Evolutionary conservation across 2,797 vertebrate species (phyloP), one percentile per base, ranked within the genome.

Genomic region (Poeciliopsis infans): DNA sequence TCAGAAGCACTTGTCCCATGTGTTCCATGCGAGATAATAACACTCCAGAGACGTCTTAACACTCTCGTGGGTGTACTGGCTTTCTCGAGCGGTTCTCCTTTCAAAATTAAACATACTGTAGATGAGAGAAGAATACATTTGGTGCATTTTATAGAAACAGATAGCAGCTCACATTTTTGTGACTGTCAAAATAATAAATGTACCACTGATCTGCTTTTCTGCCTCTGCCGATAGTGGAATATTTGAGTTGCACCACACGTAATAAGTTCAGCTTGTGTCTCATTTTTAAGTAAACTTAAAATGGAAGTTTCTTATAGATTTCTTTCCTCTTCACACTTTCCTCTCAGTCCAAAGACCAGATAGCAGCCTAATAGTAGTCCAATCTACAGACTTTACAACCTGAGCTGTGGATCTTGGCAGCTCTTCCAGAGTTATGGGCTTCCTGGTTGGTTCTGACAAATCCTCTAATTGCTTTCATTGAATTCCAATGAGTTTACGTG

Each of bases 21-120:
- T 86, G 74, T 85, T 89, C 82, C 51, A 66, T 33, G 77, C 75
- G 79, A 77, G 69, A 90, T 82, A 74, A 83, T 61, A 78, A 80
- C 59, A 66, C 82, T 86, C 57, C 25, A 80, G 70, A 82, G 83
- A 70, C 72, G 69, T 76, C 72, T 79, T 69, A 41, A 41, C 77
- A 78, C 46, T 66, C 76, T 59, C 39, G 57, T 51, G 76, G 71
- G 70, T 46, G 23, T 33, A 5, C 61, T 39, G 59, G 61, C 43
- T 86, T 74, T 69, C 7, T 53, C 70, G 73, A 79, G 66, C 5
- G 25, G 7, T 43, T 69, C 39, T 6, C 39, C 20, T 69, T 69
- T 69, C n/a, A 69, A 66, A 69, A 69, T 71, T 46, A 71, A 71
- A 28, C 68, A 45, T 45, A 70, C 59, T 64, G 59, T 7, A 64